Evolutionary conservation across 37 sponge, comb jelly and placozoan species (phyloP).

Genomic region (Lycopodina hypogea): DNA sequence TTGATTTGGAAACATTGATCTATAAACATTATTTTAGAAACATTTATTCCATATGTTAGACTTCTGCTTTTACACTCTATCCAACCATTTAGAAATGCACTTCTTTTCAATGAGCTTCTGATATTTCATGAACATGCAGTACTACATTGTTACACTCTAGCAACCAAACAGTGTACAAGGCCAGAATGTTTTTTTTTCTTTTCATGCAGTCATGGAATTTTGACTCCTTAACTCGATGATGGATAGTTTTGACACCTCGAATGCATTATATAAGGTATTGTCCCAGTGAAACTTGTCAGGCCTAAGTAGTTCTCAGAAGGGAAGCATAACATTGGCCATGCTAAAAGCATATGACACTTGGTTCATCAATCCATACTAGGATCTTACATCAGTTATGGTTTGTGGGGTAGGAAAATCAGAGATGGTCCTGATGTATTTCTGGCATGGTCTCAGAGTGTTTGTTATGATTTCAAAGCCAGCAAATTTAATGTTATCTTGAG

Average conservation of each 20-base stretch:
- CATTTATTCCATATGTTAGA: too few relatives aligned
- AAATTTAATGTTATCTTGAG: constrained; percentile 41
- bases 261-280: constrained; percentile 28
- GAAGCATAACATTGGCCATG: constrained; percentile 42
- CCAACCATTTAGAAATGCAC: too few relatives aligned
- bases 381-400: constrained; percentile 38
- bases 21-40: too few relatives aligned
- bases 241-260: constrained; percentile 34
- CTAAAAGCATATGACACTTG: constrained; percentile 50
- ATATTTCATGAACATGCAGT: too few relatives aligned
- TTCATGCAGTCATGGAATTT: too few relatives aligned
- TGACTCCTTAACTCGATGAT: constrained; percentile 20
- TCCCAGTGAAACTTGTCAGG: constrained; percentile 46
- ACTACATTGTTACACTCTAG: too few relatives aligned
- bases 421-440: constrained; percentile 49
- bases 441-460: constrained; percentile 44
- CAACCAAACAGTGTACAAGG: too few relatives aligned
- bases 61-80: too few relatives aligned
- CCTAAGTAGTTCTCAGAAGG: constrained; percentile 42
- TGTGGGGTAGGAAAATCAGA: constrained; percentile 31
- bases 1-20: too few relatives aligned
- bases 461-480: constrained; percentile 53
- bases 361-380: constrained; percentile 44
- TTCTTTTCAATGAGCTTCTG: too few relatives aligned
- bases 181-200: too few relatives aligned